Evolutionary conservation across 92 coral and sea anemone genomes (phyloP).

Genomic region (Palythoa grandis): DNA sequence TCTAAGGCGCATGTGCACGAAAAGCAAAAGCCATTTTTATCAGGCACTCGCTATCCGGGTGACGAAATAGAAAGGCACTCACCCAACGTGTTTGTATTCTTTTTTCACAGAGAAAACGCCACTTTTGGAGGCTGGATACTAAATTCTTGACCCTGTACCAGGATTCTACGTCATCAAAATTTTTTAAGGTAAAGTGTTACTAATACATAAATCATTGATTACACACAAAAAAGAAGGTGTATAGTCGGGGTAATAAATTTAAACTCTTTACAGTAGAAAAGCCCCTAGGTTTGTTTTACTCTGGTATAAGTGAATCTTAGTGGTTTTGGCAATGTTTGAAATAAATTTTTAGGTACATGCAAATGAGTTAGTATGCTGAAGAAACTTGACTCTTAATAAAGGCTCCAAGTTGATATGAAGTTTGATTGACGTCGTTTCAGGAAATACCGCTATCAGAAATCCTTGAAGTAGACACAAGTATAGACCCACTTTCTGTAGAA

Average conservation of each 20-base stretch:
- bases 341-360: neutral
- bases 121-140: constrained; percentile 97
- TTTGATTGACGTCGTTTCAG: constrained; percentile 38
- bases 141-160: constrained; percentile 89
- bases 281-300: too few species aligned
- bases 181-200: constrained; percentile 73
- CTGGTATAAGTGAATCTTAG: too few species aligned
- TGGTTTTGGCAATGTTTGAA: too few species aligned
- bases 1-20: neutral
- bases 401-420: neutral
- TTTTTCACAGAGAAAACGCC: constrained; percentile 82
- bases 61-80: neutral
- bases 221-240: too few species aligned
- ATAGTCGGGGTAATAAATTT: too few species aligned
- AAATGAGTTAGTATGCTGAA: neutral
- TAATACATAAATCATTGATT: neutral
- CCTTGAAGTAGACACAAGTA: constrained; percentile 90
- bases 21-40: neutral
- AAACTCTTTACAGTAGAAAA: too few species aligned
- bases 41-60: neutral
- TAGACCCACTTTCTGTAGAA: constrained; percentile 90
- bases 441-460: constrained; percentile 94
- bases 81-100: neutral
- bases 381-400: neutral
- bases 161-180: constrained; percentile 85